phyloP scores from a whole-genome alignment of 2,113 vertebrate genomes.

The Ornithorhynchus anatinus region DNA sequence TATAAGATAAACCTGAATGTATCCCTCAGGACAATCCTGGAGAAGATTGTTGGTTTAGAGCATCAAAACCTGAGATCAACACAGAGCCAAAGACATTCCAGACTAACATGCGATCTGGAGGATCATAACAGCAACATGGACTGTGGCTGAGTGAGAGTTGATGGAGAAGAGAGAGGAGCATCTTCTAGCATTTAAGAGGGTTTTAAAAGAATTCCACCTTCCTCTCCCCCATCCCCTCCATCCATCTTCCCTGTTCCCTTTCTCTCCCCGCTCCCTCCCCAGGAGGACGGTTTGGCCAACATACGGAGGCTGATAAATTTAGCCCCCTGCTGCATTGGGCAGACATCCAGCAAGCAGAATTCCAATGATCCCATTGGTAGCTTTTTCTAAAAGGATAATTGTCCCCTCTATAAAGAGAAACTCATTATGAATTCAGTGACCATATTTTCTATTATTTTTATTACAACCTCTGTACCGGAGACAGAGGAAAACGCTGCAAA shows the following conservation, averaged over 20 bases:
- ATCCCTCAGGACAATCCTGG: background rate
- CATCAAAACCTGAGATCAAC: no score
- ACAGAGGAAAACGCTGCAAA: conserved; percentile 45
- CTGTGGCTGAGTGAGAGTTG: background rate
- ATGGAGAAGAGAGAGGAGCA: background rate
- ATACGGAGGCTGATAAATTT: no score
- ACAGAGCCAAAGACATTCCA: no score
- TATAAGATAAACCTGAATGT: background rate
- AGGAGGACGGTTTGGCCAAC: no score
- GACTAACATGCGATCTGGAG: no score
- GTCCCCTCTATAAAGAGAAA: conserved; percentile 51
- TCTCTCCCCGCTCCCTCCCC: no score
- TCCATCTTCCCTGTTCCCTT: no score
- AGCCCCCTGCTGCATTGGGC: rapidly evolving
- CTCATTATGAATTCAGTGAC: conserved; percentile 64
- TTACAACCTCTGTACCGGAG: conserved; percentile 49
- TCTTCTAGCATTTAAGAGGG: background rate
- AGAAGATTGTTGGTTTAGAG: background rate
- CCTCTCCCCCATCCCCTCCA: no score
- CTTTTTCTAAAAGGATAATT: conserved; percentile 54
- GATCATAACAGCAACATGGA: background rate
- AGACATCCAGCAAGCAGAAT: background rate
- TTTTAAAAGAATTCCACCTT: background rate
- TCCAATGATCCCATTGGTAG: conserved; percentile 48
- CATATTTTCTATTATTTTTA: conserved; percentile 60